Evolutionary conservation across 2,797 vertebrate species (phyloP).

Genomic region (Leptodactylus fallax): DNA sequence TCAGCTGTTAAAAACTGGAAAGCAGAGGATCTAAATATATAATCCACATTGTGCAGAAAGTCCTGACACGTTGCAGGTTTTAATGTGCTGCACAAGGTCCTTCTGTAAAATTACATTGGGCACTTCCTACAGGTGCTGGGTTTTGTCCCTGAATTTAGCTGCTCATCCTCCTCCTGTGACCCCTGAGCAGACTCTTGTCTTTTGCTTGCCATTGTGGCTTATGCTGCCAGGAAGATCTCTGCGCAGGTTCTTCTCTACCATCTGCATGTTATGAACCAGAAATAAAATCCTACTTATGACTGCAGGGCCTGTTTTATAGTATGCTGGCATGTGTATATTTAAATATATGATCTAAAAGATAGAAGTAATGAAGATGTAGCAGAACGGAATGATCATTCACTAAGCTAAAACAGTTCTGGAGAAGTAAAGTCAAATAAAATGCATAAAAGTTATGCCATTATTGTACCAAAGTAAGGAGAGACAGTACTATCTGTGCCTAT

Average conservation of each 20-base stretch:
- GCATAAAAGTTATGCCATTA: too few relatives aligned
- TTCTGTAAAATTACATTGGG: background rate
- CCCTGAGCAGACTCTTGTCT: too few relatives aligned
- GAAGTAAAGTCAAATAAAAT: too few relatives aligned
- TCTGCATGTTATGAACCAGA: background rate
- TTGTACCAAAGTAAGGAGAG: background rate
- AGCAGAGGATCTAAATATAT: slow-evolving; percentile 17
- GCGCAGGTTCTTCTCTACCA: background rate
- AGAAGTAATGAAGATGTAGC: background rate
- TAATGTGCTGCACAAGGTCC: background rate
- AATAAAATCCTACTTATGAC: background rate
- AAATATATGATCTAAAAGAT: background rate
- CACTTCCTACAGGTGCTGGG: too few relatives aligned
- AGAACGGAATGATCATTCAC: too few relatives aligned
- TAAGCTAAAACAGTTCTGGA: too few relatives aligned
- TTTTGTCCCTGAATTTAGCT: background rate
- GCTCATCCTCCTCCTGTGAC: too few relatives aligned
- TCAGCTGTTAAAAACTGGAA: slow-evolving; percentile 19
- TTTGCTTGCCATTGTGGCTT: too few relatives aligned
- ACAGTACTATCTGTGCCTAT: background rate
- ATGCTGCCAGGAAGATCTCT: background rate
- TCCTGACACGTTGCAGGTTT: background rate
- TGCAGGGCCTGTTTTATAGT: background rate
- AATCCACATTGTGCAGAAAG: background rate
- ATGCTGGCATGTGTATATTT: background rate